phyloP scores from a whole-genome alignment of 2,888 invertebrate species.

The Agrochola macilenta region DNA sequence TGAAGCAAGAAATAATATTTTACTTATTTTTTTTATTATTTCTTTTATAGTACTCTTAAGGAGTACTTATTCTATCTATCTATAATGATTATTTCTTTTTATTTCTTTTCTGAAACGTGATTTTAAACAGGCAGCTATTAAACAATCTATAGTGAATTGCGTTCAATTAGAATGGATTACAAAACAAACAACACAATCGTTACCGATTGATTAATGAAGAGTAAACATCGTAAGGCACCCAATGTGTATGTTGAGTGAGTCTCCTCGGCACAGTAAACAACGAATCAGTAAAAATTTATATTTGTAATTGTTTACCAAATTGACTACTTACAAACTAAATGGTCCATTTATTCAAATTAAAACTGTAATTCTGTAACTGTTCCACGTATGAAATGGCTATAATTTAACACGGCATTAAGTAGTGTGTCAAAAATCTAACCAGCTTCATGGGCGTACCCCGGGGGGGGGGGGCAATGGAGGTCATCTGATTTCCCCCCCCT shows the following conservation, averaged over 20 bases:
- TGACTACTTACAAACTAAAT: background rate
- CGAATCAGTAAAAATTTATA: background rate
- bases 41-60: too few species aligned
- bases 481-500: too few species aligned
- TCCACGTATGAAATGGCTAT: background rate
- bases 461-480: too few species aligned
- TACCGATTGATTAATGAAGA: too few species aligned
- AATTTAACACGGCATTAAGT: too few species aligned
- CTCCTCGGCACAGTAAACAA: background rate
- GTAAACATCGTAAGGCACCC: background rate
- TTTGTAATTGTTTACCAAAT: background rate
- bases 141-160: background rate
- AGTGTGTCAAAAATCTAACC: too few species aligned
- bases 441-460: too few species aligned
- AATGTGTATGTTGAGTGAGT: background rate
- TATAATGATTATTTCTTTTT: too few species aligned
- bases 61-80: too few species aligned
- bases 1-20: too few species aligned
- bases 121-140: background rate
- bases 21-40: too few species aligned
- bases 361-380: background rate
- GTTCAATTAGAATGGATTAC: slow-evolving; percentile 6
- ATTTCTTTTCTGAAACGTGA: too few species aligned
- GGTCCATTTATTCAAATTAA: background rate
- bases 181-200: background rate